Conservation (phyloP, 2,113 vertebrate genomes). For the Artemisiospiza belli region DNA sequence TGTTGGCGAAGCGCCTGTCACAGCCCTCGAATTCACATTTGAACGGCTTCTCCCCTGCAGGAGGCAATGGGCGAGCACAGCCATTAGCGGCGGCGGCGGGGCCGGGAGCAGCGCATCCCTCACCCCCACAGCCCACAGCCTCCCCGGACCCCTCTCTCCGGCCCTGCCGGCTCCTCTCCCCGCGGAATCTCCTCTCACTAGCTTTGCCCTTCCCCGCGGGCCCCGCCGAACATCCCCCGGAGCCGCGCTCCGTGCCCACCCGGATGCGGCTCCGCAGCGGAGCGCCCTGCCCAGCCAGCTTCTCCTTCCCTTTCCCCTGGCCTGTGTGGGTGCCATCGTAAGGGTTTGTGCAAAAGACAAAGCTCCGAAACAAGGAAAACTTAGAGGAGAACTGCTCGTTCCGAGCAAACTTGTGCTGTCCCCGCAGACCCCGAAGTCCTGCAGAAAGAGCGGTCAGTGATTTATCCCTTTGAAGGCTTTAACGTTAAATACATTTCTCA, state of each 20-base stretch:
- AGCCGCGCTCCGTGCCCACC: not conserved
- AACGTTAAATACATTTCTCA: constrained; percentile 15
- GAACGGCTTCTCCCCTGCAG: constrained; percentile 96
- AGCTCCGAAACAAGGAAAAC: not conserved
- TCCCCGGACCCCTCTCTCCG: not conserved
- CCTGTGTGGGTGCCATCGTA: not conserved
- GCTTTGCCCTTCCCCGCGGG: not conserved
- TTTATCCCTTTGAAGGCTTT: constrained; percentile 19
- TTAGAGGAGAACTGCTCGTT: not conserved
- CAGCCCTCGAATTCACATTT: constrained; percentile 98
- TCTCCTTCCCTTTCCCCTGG: not conserved
- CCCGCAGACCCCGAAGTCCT: not conserved
- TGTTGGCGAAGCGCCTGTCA: constrained; percentile 98
- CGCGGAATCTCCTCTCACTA: not conserved
- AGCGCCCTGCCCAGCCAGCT: not conserved
- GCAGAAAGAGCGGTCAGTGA: constrained; percentile 19
- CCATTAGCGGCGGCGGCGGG: constrained; percentile 50
- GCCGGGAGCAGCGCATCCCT: not conserved
- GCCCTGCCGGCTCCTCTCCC: not conserved
- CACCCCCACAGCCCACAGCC: not conserved
- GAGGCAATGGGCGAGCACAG: constrained; percentile 64
- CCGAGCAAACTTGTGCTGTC: not conserved
- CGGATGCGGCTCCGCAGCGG: not conserved
- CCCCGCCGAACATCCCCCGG: not conserved
- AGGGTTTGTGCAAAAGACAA: constrained; percentile 30